Evolutionary conservation across 2,113 vertebrate genomes (phyloP), one percentile per base, ranked within the genome.

Genomic region (Indri indri): DNA sequence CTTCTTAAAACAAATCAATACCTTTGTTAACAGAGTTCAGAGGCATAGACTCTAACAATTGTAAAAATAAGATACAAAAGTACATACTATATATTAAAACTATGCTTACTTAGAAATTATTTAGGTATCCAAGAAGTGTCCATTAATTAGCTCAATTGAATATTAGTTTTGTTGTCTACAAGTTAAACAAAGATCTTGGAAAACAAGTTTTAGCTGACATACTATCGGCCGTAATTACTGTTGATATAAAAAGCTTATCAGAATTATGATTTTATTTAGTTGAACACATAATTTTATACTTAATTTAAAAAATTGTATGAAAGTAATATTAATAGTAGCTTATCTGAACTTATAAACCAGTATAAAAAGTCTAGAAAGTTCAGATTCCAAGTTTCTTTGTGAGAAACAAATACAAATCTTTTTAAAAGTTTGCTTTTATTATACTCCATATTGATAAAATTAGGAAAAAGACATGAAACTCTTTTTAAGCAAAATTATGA

Each of bases 51-150:
- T 95, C 50, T 34, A 32, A n/a, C 34, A 82, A 22, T 50, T 54
- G 7, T 57, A 88, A 94, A 84, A 63, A 85, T 59, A 86, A 81
- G 84, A 84, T 94, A 81, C 0, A 59, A 77, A 79, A 79, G 30
- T 63, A 10, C 2, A 11, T 22, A 63, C 17, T 32, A 14, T 30
- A 37, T 32, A 23, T 50, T 81, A 40, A 90, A 80, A 86, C 34
- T 52, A n/a, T 25, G 34, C 4, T 86, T 94, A 57, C 76, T 93
- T 89, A 90, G 76, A 61, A 94, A 85, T 79, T 95, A 45, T 37
- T 16, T 37, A 88, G 32, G 8, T 88, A 70, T 80, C 61, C 34
- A 88, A 96, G 23, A 79, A 79, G 34, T 91, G 40, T 59, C 73
- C 45, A 73, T 18, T 18, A 47, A 47, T 76, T 32, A 76, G 16